Evolutionary conservation across 2,888 invertebrate species (phyloP).

Genomic region (Tryphoninae sp.): DNA sequence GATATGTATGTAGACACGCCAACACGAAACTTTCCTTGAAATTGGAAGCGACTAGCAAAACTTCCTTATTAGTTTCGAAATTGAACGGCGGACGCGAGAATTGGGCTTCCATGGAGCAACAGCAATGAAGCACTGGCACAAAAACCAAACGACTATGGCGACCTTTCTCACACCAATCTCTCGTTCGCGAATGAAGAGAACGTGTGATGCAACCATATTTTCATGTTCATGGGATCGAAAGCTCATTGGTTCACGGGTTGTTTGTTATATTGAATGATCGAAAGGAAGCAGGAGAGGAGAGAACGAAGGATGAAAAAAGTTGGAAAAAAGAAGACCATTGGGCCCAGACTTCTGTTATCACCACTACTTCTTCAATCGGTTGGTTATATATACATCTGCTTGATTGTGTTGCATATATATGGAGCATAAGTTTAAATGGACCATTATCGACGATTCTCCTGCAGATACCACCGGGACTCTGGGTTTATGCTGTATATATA

Average conservation of each 20-base stretch:
- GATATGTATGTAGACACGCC: neutral
- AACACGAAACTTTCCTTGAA: constrained; percentile 64
- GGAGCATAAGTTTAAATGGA: constrained; percentile 47
- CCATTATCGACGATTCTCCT: constrained; percentile 50
- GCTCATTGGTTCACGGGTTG: constrained; percentile 21
- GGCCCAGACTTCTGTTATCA: constrained; percentile 8
- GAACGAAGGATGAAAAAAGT: neutral
- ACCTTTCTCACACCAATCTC: constrained; percentile 40
- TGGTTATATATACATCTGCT: constrained; percentile 1
- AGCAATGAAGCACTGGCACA: constrained; percentile 42
- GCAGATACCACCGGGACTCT: constrained; percentile 20
- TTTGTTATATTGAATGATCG: neutral
- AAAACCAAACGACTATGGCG: constrained; percentile 30
- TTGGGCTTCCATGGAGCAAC: constrained; percentile 50
- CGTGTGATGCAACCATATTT: constrained; percentile 59
- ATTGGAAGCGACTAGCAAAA: constrained; percentile 66
- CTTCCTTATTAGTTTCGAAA: constrained; percentile 69
- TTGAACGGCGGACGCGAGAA: constrained; percentile 64
- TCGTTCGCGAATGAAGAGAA: constrained; percentile 26
- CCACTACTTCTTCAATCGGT: neutral
- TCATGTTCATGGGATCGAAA: constrained; percentile 30
- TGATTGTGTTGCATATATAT: constrained; percentile 14
- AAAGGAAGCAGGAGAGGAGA: neutral
- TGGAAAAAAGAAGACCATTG: neutral
- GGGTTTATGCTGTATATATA: constrained; percentile 2